A percentile compares a stretch with the other conserved stretches of the same genome.
These are phyloP conservation scores for Zoanthus solanderi DNA, from an alignment of 92 coral and sea anemone genomes.

Conservation along the genomic window DNA sequence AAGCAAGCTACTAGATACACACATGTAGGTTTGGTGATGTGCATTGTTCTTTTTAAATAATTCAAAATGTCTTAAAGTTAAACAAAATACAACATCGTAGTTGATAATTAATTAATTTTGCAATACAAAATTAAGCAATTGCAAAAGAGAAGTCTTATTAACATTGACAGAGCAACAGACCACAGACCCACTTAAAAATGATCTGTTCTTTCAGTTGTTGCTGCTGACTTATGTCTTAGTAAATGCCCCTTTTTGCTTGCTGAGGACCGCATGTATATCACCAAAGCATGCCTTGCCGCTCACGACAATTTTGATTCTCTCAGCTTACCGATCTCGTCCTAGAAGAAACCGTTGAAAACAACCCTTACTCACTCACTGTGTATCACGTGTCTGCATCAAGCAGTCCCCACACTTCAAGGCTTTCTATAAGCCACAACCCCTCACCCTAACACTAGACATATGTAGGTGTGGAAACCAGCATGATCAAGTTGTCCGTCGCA, in stretches of 20 bases:
- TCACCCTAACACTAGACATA: constrained; percentile 25
- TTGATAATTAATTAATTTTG: no score
- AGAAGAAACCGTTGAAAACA: not conserved
- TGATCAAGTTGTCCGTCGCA: constrained; percentile 25
- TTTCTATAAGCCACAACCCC: constrained; percentile 58
- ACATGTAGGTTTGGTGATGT: no score
- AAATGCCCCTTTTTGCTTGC: not conserved
- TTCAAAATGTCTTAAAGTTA: no score
- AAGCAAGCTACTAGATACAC: no score
- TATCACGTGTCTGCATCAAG: constrained; percentile 60
- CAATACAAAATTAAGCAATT: no score
- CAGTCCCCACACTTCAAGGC: constrained; percentile 61
- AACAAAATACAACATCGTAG: no score
- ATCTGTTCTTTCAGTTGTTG: no score
- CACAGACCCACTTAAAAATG: no score
- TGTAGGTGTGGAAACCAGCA: constrained; percentile 61
- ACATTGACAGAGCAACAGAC: no score
- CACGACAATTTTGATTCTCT: not conserved
- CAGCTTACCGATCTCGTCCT: not conserved
- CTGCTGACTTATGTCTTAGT: not conserved
- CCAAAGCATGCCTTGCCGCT: not conserved
- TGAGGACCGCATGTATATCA: not conserved
- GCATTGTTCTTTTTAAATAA: no score
- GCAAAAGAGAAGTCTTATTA: no score
- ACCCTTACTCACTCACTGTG: constrained; percentile 28